A percentile compares a stretch with the other conserved stretches of the same genome.
These are phyloP conservation scores for Lepidochitona cinerea DNA, from an alignment of 2,888 invertebrate genomes.

Conservation along the genomic window DNA sequence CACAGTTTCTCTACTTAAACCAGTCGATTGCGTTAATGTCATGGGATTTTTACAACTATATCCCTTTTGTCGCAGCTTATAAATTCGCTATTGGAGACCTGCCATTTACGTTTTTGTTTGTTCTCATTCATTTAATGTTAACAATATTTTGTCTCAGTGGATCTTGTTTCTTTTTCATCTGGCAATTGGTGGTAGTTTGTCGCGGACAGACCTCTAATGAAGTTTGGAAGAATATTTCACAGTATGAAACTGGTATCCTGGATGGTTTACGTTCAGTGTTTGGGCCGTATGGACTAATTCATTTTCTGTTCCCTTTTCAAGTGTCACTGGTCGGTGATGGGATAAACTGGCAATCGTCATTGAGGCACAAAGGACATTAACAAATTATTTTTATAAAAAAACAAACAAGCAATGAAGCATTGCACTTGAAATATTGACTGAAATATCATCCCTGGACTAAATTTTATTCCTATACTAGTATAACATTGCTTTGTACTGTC, in stretches of 20 bases:
- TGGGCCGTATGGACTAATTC: slow-evolving; percentile 44
- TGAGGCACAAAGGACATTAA: slow-evolving; percentile 41
- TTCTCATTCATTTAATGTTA: slow-evolving; percentile 42
- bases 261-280: slow-evolving; percentile 56
- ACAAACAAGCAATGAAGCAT: too few species aligned
- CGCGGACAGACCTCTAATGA: slow-evolving; percentile 58
- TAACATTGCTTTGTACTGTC: too few species aligned
- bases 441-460: too few species aligned
- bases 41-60: slow-evolving; percentile 37
- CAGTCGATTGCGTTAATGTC: slow-evolving; percentile 40
- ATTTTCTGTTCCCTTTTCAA: slow-evolving; percentile 39
- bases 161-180: slow-evolving; percentile 41
- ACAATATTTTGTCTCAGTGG: slow-evolving; percentile 31
- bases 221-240: slow-evolving; percentile 35
- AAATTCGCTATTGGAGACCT: slow-evolving; percentile 45
- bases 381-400: too few species aligned
- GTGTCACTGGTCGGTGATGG: slow-evolving; percentile 42
- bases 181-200: slow-evolving; percentile 47
- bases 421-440: too few species aligned
- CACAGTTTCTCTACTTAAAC: slow-evolving; percentile 51
- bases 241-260: slow-evolving; percentile 9
- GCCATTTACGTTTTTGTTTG: slow-evolving; percentile 33
- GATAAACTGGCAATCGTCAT: slow-evolving; percentile 46
- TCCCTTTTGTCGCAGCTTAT: slow-evolving; percentile 44
- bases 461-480: too few species aligned